Evolutionary conservation across 2,797 vertebrate species (phyloP), one percentile per base, ranked within the genome.

Genomic region (Geotrypetes seraphini): DNA sequence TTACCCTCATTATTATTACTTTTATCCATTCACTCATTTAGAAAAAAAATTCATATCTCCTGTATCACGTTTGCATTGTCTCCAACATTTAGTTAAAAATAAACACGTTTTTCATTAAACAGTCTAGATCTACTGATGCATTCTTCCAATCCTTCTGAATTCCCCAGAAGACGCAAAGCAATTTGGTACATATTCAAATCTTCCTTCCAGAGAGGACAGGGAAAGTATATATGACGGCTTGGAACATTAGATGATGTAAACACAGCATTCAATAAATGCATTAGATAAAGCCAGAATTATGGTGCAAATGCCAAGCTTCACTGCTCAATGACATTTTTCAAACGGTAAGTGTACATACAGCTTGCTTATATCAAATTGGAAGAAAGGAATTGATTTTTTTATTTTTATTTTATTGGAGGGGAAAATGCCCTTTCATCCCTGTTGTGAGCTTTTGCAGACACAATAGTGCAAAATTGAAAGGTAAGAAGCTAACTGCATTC

Each of bases 361-460:
- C 23, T 46, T 73, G 47, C 39, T 48, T 71, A 47, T 60, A 75
- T 75, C 60, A 77, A 59, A 66, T 77, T 67, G 71, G 59, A 60
- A 65, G 54, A 65, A 65, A 71, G 33, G 36, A 60, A 77, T 78
- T 73, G 73, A 78, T 74, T 75, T 70, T 66, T 31, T 34, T n/a
- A n/a, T n/a, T n/a, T n/a, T n/a, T n/a, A n/a, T n/a, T 35, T n/a
- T 46, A 11, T 50, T 63, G 42, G 28, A 61, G 71, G 55, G 67
- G 73, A 59, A 71, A 57, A 68, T 40, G 58, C 61, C 48, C 67
- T 73, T 77, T 55, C 32, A 50, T 31, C 48, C 25, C 57, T 0
- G 1, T 45, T 62, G 48, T 45, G 60, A 5, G 20, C 32, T 73
- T 73, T 71, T n/a, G 39, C 46, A 57, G 52, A 66, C 73, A 67